Evolutionary conservation across 2,888 invertebrate species (phyloP).

Genomic region (Volucella inanis): DNA sequence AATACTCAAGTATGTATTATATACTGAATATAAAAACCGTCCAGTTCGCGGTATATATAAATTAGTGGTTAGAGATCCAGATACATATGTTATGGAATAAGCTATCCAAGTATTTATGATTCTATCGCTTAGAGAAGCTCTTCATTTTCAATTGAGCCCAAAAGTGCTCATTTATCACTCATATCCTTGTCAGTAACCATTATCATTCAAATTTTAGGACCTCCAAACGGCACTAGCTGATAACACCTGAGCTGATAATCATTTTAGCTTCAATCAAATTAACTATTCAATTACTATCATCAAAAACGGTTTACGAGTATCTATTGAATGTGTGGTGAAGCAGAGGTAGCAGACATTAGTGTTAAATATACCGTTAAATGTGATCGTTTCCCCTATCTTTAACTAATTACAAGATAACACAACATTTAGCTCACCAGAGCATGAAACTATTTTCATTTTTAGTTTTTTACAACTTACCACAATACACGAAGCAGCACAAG

Average conservation of each 20-base stretch:
- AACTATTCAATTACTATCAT: conserved; percentile 14
- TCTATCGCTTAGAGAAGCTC: too few species aligned
- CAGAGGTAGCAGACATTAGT: conserved; percentile 13
- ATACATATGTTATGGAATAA: too few species aligned
- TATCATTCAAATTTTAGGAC: too few species aligned
- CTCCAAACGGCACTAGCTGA: not conserved
- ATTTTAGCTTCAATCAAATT: not conserved
- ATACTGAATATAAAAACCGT: too few species aligned
- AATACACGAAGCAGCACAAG: not conserved
- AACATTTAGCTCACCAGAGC: conserved; percentile 45
- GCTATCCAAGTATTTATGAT: too few species aligned
- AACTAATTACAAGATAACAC: conserved; percentile 42
- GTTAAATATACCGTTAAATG: conserved; percentile 59
- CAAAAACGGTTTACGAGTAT: not conserved
- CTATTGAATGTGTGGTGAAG: conserved; percentile 9
- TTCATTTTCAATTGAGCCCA: too few species aligned
- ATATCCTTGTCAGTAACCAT: too few species aligned
- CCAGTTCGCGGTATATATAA: too few species aligned
- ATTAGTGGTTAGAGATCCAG: too few species aligned
- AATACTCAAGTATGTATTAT: too few species aligned
- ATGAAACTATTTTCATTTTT: conserved; percentile 9
- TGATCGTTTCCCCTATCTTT: conserved; percentile 28
- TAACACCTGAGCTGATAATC: not conserved
- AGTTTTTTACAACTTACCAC: not conserved
- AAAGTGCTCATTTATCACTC: too few species aligned